Evolutionary conservation across 2,888 invertebrate genomes (phyloP).

Genomic region (Philhelius pedissequus): DNA sequence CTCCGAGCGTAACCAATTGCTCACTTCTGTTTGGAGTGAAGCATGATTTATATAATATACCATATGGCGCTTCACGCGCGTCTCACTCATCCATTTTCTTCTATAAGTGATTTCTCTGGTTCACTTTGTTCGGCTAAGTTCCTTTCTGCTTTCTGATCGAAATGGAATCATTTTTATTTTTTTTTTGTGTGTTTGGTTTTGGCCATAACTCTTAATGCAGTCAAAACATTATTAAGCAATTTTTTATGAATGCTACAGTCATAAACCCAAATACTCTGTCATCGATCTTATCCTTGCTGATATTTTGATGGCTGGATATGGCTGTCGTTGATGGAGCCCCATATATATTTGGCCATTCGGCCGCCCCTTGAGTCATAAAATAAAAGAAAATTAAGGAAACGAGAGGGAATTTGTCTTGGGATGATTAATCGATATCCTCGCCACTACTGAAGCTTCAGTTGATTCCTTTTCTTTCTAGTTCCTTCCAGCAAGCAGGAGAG

Average conservation of each 20-base stretch:
- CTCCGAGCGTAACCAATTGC: not conserved
- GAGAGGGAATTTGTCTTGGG: constrained; percentile 67
- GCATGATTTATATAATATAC: not conserved
- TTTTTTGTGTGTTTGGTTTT: too few relatives aligned
- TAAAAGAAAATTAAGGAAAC: constrained; percentile 63
- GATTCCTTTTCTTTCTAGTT: too few relatives aligned
- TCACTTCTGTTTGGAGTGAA: not conserved
- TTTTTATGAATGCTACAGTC: constrained; percentile 64
- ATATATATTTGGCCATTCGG: not conserved
- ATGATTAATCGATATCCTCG: constrained; percentile 67
- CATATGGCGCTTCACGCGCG: constrained; percentile 9
- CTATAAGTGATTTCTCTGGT: constrained; percentile 19
- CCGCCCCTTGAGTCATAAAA: constrained; percentile 35
- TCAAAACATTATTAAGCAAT: constrained; percentile 69
- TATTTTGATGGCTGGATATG: constrained; percentile 32
- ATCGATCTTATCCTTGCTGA: constrained; percentile 61
- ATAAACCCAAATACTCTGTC: constrained; percentile 61
- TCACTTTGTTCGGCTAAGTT: not conserved
- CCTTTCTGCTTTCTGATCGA: constrained; percentile 5
- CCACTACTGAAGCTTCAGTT: too few relatives aligned
- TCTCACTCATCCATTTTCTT: not conserved
- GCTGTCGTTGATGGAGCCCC: constrained; percentile 54
- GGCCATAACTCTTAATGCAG: constrained; percentile 60
- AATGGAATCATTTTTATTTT: constrained; percentile 31
- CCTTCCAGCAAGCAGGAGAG: constrained; percentile 12